Percentiles rank a stretch among this genome's conserved stretches.
Conservation (phyloP, 1,140 invertebrate species). For the Hylaeus anthracinus region DNA sequence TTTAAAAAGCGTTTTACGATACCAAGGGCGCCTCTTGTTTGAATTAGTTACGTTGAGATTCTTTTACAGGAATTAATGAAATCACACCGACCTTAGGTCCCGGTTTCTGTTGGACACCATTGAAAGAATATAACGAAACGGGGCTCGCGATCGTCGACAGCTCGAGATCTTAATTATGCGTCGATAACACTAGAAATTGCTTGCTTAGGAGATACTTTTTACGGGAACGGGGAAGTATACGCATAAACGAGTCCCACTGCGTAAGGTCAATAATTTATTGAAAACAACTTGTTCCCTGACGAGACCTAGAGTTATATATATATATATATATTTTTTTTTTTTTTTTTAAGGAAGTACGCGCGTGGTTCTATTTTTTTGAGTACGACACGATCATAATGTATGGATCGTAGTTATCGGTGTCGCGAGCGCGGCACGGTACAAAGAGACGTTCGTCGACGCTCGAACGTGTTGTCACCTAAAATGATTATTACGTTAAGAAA, state of each 20-base stretch:
- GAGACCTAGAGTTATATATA: constrained; percentile 9
- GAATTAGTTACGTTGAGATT: no score
- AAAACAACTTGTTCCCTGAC: constrained; percentile 47
- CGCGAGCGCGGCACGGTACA: not conserved
- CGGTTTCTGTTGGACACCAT: no score
- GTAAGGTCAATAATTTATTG: constrained; percentile 59
- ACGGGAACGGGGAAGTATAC: not conserved
- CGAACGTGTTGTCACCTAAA: not conserved
- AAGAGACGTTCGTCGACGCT: not conserved
- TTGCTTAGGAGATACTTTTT: no score
- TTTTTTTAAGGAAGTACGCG: not conserved
- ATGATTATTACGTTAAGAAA: not conserved
- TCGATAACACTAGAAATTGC: no score
- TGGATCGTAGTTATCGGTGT: not conserved
- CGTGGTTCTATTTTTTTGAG: constrained; percentile 12
- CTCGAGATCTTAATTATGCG: no score
- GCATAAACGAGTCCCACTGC: not conserved
- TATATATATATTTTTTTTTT: no score
- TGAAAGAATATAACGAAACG: no score
- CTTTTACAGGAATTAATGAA: no score
- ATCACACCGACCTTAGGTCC: no score
- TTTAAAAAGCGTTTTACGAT: no score
- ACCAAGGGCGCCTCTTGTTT: no score
- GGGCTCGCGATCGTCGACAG: no score
- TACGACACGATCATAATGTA: not conserved